Conservation (phyloP, 2,113 vertebrate species). For the Ochotona princeps region DNA sequence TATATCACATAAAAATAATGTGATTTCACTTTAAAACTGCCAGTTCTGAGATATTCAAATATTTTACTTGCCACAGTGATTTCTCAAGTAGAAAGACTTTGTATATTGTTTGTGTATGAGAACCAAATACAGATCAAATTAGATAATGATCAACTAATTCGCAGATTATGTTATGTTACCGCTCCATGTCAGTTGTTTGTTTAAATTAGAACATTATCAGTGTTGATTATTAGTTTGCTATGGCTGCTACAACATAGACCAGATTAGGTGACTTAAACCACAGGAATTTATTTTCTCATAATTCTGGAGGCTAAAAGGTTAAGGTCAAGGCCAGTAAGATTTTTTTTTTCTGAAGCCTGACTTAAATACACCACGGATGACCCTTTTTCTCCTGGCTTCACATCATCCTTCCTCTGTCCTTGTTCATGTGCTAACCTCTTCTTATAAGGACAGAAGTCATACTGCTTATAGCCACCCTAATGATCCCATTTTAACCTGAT, state of each 20-base stretch:
- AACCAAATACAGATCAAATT: slow-evolving; percentile 29
- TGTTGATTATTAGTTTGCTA: neutral
- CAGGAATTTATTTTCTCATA: neutral
- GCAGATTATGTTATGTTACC: neutral
- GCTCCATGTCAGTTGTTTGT: neutral
- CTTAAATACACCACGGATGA: neutral
- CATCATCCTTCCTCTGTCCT: neutral
- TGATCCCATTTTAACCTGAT: neutral
- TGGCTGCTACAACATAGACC: neutral
- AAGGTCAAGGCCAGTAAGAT: neutral
- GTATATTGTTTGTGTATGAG: neutral
- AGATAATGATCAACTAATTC: neutral
- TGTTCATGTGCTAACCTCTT: neutral
- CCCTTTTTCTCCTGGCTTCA: neutral
- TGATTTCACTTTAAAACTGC: neutral
- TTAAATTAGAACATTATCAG: neutral
- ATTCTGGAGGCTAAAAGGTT: neutral
- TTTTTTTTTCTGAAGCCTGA: neutral
- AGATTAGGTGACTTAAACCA: neutral
- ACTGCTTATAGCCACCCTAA: neutral
- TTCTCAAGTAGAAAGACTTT: slow-evolving; percentile 23
- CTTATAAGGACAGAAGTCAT: neutral
- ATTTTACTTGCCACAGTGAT: neutral
- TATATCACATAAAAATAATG: neutral
- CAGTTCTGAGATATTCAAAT: neutral